Conservation (phyloP, 2,888 invertebrate genomes). For the Athetis lepigone region DNA sequence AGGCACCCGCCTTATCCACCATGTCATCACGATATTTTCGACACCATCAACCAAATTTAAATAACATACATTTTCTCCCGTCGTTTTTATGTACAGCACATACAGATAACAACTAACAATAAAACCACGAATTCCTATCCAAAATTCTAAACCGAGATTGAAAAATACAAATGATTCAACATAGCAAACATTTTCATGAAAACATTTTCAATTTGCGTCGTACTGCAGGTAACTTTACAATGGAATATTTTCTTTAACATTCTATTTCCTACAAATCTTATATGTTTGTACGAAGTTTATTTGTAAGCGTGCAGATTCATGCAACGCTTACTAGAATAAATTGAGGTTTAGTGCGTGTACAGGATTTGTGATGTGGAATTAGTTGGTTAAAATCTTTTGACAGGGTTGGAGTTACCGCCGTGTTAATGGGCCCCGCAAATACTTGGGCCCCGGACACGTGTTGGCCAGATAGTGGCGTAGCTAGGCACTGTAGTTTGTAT, state of each 20-base stretch:
- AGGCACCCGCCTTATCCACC: too few species aligned
- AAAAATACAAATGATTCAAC: constrained; percentile 46
- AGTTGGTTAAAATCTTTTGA: constrained; percentile 14
- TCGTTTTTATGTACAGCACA: too few species aligned
- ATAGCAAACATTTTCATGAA: constrained; percentile 32
- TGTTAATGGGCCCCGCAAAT: too few species aligned
- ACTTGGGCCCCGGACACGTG: too few species aligned
- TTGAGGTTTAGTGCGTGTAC: constrained; percentile 21
- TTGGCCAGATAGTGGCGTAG: too few species aligned
- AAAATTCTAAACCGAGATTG: constrained; percentile 35
- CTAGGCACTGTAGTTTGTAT: too few species aligned
- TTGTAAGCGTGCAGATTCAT: constrained; percentile 27
- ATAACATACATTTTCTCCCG: too few species aligned
- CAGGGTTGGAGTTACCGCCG: too few species aligned
- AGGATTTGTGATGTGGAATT: constrained; percentile 15
- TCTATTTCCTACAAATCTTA: constrained; percentile 30
- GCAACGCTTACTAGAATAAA: constrained; percentile 33
- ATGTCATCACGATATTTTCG: too few species aligned
- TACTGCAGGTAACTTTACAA: constrained; percentile 46
- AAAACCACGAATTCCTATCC: background rate
- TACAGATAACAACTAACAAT: constrained; percentile 7
- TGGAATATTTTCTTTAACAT: constrained; percentile 44
- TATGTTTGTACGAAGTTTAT: constrained; percentile 26
- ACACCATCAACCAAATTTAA: too few species aligned
- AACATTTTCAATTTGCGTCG: constrained; percentile 52